Evolutionary conservation across 2,888 invertebrate species (phyloP).

Genomic region (Nipponacmea schrenckii): DNA sequence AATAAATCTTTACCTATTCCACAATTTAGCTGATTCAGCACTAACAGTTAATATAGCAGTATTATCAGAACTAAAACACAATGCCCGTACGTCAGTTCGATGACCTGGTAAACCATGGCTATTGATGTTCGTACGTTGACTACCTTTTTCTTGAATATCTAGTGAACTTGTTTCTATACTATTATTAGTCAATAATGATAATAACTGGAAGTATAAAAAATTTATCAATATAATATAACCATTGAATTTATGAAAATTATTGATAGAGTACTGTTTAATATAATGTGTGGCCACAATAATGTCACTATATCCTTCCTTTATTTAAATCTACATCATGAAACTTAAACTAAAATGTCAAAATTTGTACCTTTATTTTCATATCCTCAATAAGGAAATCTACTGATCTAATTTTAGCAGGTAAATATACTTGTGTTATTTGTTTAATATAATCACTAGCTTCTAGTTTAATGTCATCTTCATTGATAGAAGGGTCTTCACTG

Average conservation of each 20-base stretch:
- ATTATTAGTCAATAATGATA: conserved; percentile 77
- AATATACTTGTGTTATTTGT: conserved; percentile 76
- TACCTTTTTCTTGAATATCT: conserved; percentile 54
- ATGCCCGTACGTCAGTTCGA: conserved; percentile 85
- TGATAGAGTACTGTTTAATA: no score
- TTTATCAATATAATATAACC: neutral
- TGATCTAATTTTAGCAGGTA: conserved; percentile 48
- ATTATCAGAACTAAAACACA: conserved; percentile 91
- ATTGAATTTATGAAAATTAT: no score
- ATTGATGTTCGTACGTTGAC: conserved; percentile 30
- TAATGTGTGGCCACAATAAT: no score
- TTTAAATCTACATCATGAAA: no score
- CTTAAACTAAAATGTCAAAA: no score
- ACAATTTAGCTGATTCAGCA: conserved; percentile 88
- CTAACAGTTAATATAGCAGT: conserved; percentile 87
- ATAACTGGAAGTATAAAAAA: conserved; percentile 49
- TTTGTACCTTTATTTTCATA: conserved; percentile 1
- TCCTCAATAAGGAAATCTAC: conserved; percentile 37
- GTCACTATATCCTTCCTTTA: no score
- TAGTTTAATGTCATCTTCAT: neutral
- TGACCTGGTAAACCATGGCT: conserved; percentile 82
- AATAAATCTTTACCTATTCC: conserved; percentile 92
- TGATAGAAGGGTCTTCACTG: neutral
- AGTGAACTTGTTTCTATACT: conserved; percentile 77
- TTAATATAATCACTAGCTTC: conserved; percentile 77